Base-by-base conservation (phyloP, 2,797 vertebrate species). In the Trachurus trachurus region DNA sequence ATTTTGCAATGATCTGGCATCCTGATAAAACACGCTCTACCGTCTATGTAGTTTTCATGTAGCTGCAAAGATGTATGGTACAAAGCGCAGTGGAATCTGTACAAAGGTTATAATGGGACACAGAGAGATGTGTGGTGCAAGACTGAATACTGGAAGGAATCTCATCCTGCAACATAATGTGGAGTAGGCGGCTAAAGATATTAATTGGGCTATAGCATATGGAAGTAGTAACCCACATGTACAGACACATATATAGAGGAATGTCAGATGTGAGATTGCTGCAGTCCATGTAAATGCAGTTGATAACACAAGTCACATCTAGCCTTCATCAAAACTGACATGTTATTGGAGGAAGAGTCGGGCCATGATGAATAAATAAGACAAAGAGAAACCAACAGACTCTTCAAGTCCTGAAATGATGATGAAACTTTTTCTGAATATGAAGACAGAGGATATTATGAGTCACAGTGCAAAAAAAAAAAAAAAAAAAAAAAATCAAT, bases 21-120 rank as follows among this genome's bases (percentile, higher is more conserved):
- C 52, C 66, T 67, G 74, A 87, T 58, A 79, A 87, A 89, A 76
- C 16, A 68, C 40, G 29, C 67, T 66, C 53, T 11, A 47, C 39
- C 54, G 59, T 82, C 57, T 71, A 45, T 45, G 15, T 19, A 75
- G 77, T 73, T 71, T 79, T 76, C 60, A 80, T 69, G 74, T 45
- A 49, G 67, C 76, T 76, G 57, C 16, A 42, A 42, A 67, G 69
- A 83, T 77, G 65, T 79, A 87, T 12, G 76, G 65, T 31, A 78
- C 79, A 82, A 81, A 73, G 68, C 63, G 16, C 21, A 16, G 37
- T 60, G 53, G 77, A 68, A 66, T 57, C 49, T 63, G 69, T 67
- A 60, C 50, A 84, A 15, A 76, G 57, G 82, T 45, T 75, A 62
- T 15, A 67, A 29, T n/a, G 52, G 37, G 29, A 64, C 1, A 64